Conservation (phyloP, 2,113 vertebrate genomes). For the Callopanchax toddi region DNA sequence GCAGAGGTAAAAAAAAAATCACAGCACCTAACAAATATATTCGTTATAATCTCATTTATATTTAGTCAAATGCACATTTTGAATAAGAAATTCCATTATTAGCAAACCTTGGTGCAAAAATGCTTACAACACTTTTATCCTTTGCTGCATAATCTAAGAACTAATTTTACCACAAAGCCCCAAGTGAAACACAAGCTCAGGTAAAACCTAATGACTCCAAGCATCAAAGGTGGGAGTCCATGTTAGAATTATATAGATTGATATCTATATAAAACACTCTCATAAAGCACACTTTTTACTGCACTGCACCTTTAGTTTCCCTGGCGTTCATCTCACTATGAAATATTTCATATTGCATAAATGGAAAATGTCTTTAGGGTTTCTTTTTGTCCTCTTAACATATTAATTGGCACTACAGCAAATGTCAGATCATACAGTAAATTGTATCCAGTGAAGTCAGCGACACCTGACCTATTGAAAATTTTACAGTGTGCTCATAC, state of each 20-base stretch:
- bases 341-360: constrained; percentile 76
- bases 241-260: constrained; percentile 71
- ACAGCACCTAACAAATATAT: too few species aligned
- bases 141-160: constrained; percentile 21
- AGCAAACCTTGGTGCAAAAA: constrained; percentile 2
- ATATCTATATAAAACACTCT: constrained; percentile 70
- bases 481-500: constrained; percentile 82
- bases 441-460: constrained; percentile 77
- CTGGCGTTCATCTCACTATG: constrained; percentile 65
- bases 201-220: constrained; percentile 61
- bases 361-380: constrained; percentile 76
- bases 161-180: constrained; percentile 46
- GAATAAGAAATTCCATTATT: too few species aligned
- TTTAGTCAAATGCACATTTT: too few species aligned
- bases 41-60: too few species aligned
- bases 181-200: constrained; percentile 40
- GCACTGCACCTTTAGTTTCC: constrained; percentile 60
- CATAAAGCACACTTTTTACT: constrained; percentile 69
- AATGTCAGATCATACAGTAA: constrained; percentile 77
- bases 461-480: constrained; percentile 82
- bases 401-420: constrained; percentile 79
- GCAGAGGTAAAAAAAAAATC: too few species aligned
- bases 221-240: constrained; percentile 67
- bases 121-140: constrained; percentile 24
- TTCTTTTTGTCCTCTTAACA: constrained; percentile 78